Percentiles rank a stretch among this genome's conserved stretches.
Conservation (phyloP, 1,140 invertebrate species). For the Papilio polyxenes region DNA sequence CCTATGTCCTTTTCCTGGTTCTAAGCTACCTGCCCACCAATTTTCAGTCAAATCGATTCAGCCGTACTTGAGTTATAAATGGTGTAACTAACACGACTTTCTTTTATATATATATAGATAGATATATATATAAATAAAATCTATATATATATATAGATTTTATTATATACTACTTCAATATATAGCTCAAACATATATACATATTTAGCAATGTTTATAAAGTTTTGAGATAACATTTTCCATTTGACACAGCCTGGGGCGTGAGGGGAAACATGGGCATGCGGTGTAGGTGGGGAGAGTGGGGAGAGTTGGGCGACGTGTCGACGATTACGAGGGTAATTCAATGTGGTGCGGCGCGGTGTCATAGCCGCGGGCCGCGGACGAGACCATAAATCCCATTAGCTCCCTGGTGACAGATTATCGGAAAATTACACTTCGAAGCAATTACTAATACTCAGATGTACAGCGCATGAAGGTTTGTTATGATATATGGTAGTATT, state of each 20-base stretch:
- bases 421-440: constrained; percentile 33
- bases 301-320: constrained; percentile 29
- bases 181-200: background rate
- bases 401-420: constrained; percentile 36
- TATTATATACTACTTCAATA: background rate
- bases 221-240: constrained; percentile 32
- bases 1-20: too few relatives aligned
- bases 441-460: constrained; percentile 26
- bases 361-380: constrained; percentile 32
- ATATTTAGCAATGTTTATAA: background rate
- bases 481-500: background rate
- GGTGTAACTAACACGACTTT: too few relatives aligned
- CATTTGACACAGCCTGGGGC: constrained; percentile 20
- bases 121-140: too few relatives aligned
- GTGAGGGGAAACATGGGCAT: constrained; percentile 2
- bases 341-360: constrained; percentile 35
- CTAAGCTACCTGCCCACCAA: too few relatives aligned
- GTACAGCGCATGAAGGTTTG: background rate
- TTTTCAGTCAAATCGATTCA: too few relatives aligned
- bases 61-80: too few relatives aligned
- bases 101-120: too few relatives aligned
- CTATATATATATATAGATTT: too few relatives aligned
- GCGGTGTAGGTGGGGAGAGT: background rate
- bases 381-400: constrained; percentile 31
- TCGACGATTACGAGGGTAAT: constrained; percentile 38